These are phyloP conservation scores for Anolis carolinensis DNA, from an alignment of 2,113 vertebrate genomes.

Conservation along the genomic window DNA sequence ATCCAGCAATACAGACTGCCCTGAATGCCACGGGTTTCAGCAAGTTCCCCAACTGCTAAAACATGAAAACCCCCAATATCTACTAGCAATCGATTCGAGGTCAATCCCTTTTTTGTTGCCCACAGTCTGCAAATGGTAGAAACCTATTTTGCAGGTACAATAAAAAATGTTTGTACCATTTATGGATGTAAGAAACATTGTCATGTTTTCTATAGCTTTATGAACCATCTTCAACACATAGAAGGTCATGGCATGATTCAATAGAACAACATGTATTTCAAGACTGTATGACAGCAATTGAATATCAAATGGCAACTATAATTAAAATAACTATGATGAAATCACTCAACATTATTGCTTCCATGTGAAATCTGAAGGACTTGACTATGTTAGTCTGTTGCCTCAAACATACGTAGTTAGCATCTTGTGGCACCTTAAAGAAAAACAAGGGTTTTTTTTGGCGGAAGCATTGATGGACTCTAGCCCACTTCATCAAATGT, in stretches of 20 bases:
- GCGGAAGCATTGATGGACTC: too few relatives aligned
- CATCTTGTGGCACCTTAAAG: too few relatives aligned
- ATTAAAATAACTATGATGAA: background rate
- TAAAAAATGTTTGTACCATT: background rate
- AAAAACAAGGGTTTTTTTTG: too few relatives aligned
- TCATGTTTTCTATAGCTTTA: background rate
- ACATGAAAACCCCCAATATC: too few relatives aligned
- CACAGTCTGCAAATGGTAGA: background rate
- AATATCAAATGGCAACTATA: constrained; percentile 10
- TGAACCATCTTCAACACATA: background rate
- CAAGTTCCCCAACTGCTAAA: too few relatives aligned
- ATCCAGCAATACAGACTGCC: too few relatives aligned
- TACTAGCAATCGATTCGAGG: too few relatives aligned
- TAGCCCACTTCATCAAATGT: too few relatives aligned
- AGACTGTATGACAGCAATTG: constrained; percentile 21
- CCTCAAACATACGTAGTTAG: too few relatives aligned
- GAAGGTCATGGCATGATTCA: background rate
- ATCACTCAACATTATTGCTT: background rate
- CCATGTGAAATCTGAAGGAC: background rate
- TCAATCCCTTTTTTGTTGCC: too few relatives aligned
- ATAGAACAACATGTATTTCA: background rate
- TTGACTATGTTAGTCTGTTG: too few relatives aligned
- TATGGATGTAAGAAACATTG: background rate
- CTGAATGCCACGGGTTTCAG: too few relatives aligned
- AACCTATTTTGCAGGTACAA: background rate